Conservation (phyloP, 2,888 invertebrate species). For the Drosophila stalkeri region DNA sequence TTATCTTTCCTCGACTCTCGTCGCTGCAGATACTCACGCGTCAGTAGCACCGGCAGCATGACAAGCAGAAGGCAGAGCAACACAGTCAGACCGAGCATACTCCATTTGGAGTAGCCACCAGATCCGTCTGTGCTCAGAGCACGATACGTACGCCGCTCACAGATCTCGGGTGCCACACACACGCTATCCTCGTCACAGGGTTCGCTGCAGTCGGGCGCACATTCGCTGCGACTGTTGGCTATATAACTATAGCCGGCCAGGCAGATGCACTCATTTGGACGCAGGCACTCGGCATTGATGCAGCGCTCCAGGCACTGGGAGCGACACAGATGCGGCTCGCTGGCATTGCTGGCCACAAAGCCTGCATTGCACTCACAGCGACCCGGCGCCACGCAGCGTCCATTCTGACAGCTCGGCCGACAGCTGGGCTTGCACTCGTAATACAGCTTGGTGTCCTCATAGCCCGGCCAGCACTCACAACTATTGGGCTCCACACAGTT, state of each 20-base stretch:
- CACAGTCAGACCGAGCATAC: conserved; percentile 62
- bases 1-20: conserved; percentile 63
- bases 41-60: conserved; percentile 66
- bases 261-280: conserved; percentile 87
- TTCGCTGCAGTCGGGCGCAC: conserved; percentile 78
- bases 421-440: conserved; percentile 80
- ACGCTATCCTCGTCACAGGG: conserved; percentile 78
- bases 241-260: conserved; percentile 82
- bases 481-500: conserved; percentile 84
- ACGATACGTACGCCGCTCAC: conserved; percentile 79
- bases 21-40: conserved; percentile 68
- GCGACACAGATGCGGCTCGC: conserved; percentile 75
- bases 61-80: conserved; percentile 69
- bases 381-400: conserved; percentile 85
- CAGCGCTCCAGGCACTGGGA: conserved; percentile 76
- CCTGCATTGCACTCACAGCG: conserved; percentile 86
- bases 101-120: conserved; percentile 46
- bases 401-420: conserved; percentile 83
- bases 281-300: conserved; percentile 86
- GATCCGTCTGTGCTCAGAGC: conserved; percentile 31
- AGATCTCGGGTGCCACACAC: conserved; percentile 83
- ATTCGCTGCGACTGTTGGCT: conserved; percentile 75
- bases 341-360: conserved; percentile 73
- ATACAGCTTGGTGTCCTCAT: conserved; percentile 77
- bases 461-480: conserved; percentile 81